Conservation (phyloP, 2,113 vertebrate species). For the Leuciscus idus region DNA sequence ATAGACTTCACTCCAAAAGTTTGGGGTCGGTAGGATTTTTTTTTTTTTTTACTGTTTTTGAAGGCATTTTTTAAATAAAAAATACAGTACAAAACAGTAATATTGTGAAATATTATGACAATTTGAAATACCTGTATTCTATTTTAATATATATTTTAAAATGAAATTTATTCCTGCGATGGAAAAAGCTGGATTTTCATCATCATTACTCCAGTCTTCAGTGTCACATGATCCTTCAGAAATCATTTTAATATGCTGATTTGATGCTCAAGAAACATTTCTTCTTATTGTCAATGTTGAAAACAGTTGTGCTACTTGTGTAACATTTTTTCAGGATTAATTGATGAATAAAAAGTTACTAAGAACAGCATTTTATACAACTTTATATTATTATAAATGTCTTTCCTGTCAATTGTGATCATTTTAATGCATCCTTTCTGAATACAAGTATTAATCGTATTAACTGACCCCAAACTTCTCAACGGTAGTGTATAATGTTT, state of each 20-base stretch:
- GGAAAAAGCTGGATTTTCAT: neutral
- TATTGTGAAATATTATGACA: no score
- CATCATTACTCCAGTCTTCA: neutral
- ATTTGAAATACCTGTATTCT: no score
- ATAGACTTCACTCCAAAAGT: no score
- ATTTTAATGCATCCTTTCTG: neutral
- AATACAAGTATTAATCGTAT: neutral
- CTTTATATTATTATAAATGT: neutral
- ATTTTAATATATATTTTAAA: no score
- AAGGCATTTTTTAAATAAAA: no score
- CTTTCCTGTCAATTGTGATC: neutral
- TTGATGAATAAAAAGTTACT: neutral
- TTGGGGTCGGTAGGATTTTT: no score
- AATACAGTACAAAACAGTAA: no score
- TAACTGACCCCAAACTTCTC: neutral
- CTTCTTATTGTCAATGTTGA: neutral
- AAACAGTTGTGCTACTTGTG: neutral
- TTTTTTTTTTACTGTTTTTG: no score
- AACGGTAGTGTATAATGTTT: neutral
- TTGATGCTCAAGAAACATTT: neutral
- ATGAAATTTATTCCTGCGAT: no score
- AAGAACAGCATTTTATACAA: neutral
- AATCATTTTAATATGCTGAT: neutral
- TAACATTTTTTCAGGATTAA: neutral
- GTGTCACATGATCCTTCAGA: neutral